Conservation (phyloP, 64 coral and sea anemone genomes). For the Catalaphyllia jardinei region DNA sequence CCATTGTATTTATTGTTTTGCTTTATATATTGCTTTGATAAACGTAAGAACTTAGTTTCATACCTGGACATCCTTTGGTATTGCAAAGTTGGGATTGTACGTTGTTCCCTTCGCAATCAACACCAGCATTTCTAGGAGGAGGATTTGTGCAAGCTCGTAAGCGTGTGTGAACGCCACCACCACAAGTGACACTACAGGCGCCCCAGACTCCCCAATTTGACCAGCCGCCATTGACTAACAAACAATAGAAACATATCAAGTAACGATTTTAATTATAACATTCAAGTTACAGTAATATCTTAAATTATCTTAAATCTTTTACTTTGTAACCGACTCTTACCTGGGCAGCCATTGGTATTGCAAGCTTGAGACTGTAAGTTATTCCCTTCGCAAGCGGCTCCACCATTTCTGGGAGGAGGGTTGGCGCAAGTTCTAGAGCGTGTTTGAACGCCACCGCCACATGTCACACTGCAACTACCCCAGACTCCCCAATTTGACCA, state of each 20-base stretch:
- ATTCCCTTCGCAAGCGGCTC: slow-evolving; percentile 27
- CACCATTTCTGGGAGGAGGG: slow-evolving; percentile 31
- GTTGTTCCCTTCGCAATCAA: slow-evolving; percentile 8
- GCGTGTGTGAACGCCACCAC: slow-evolving; percentile 11
- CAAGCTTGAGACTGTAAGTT: slow-evolving; percentile 7
- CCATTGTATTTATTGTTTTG: background rate
- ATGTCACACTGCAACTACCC: slow-evolving; percentile 43
- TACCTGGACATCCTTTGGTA: background rate
- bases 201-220: slow-evolving; percentile 24
- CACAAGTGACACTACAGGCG: slow-evolving; percentile 50
- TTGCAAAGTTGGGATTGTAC: background rate
- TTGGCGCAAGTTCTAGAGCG: slow-evolving; percentile 33
- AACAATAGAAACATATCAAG: background rate
- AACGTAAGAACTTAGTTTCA: background rate
- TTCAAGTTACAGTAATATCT: too few species aligned
- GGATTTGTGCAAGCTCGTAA: slow-evolving; percentile 46
- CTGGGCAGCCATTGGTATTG: slow-evolving; percentile 21
- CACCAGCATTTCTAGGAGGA: slow-evolving; percentile 23
- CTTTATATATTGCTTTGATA: background rate
- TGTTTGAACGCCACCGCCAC: slow-evolving; percentile 30
- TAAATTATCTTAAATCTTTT: too few species aligned
- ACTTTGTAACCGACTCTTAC: background rate
- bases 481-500: slow-evolving; percentile 24
- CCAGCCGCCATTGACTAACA: background rate
- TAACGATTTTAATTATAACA: background rate